Base-by-base conservation (phyloP, 2,113 vertebrate genomes). In the Brachypodius melanocephalos region DNA sequence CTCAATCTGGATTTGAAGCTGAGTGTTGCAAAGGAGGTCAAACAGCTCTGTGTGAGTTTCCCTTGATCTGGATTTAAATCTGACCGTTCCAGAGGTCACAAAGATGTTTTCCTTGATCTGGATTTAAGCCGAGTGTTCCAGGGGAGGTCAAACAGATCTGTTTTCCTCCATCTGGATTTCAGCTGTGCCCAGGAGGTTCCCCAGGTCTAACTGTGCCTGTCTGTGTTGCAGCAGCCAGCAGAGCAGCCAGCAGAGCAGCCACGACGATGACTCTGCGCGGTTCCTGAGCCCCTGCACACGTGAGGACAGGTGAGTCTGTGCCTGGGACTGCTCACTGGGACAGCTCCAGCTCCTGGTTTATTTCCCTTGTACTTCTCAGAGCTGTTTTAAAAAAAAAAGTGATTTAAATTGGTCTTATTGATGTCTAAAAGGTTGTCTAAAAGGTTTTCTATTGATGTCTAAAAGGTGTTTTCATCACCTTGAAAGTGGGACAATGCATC, bases 201-300 rank as follows among this genome's bases (percentile, higher is more conserved):
- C 5, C 52, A 36, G 62, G 32, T 1, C 38, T 97, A 28, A 97
- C 38, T 17, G 69, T 28, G 13, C 51, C 9, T 77, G 42, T 91
- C 34, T 89, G 29, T 85, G 3, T 85, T 95, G 7, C 96, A 99
- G 98, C 97, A 98, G 98, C 62, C 98, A 98, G 83, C 98, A 98
- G 94, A 99, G 99, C 95, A 99, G 98, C 96, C 98, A 98, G 95
- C 99, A 99, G 57, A 99, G 98, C 96, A 98, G 99, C 98, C 99
- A 99, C 12, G 99, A 99, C 1, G 99, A 99, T 15, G 99, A 99
- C 67, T 79, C 91, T 0, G 96, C 95, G 54, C 98, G 98, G 17
- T 98, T 99, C 98, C 87, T 99, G 98, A 99, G 98, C 94, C 99
- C 99, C 45, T 95, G 91, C 18, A 75, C 82, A 45, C 88, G 92